Conservation (phyloP, 1,140 invertebrate genomes). For the Philaenus spumarius region DNA sequence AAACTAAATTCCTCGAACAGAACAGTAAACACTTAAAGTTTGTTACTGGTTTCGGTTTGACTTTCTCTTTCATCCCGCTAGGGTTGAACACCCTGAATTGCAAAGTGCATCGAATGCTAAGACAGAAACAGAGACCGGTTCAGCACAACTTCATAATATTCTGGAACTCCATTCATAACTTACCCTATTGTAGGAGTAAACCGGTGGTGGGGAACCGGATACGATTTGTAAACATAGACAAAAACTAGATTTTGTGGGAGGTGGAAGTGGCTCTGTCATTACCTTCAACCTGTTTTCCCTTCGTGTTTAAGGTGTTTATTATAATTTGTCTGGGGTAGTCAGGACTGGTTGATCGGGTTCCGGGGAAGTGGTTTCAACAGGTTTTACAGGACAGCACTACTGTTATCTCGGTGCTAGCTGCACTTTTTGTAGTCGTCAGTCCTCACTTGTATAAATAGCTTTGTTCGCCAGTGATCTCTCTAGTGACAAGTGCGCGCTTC, state of each 20-base stretch:
- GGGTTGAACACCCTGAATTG: neutral
- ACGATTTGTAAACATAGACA: constrained; percentile 10
- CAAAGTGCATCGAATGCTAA: neutral
- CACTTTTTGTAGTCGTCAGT: too few relatives aligned
- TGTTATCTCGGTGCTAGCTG: too few relatives aligned
- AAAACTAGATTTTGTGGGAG: constrained; percentile 12
- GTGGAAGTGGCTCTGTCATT: neutral
- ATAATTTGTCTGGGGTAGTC: neutral
- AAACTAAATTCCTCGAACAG: too few relatives aligned
- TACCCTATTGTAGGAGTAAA: neutral
- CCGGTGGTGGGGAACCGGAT: neutral
- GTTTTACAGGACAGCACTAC: neutral
- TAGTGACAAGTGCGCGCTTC: too few relatives aligned
- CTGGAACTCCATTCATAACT: constrained; percentile 4
- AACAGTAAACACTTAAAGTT: too few relatives aligned
- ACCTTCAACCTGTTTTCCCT: neutral
- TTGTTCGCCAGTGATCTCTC: too few relatives aligned
- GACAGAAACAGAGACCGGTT: neutral
- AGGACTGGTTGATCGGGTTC: neutral
- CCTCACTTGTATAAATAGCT: too few relatives aligned
- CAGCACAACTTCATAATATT: neutral
- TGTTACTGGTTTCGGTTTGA: too few relatives aligned
- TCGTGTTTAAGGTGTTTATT: neutral
- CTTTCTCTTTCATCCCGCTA: neutral
- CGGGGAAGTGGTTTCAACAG: neutral